phyloP scores from a whole-genome alignment of 2,797 vertebrate species.

The Gambelia wislizenii region DNA sequence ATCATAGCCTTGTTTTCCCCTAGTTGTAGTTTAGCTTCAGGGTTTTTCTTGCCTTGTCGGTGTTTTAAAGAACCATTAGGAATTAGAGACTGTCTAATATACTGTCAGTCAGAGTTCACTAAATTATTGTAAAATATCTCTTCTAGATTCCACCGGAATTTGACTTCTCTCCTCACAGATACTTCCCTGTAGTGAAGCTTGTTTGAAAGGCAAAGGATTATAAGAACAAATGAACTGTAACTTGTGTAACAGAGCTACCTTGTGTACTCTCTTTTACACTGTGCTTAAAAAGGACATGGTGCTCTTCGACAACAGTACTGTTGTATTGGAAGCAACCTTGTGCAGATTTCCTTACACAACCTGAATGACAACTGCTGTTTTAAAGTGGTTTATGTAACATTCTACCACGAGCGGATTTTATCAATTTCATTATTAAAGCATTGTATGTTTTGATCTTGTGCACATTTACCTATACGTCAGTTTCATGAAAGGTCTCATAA shows the following conservation, averaged over 20 bases:
- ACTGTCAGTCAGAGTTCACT: not conserved
- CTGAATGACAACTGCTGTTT: conserved; percentile 75
- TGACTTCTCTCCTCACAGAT: conserved; percentile 97
- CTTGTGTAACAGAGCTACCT: not conserved
- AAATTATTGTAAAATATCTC: conserved; percentile 35
- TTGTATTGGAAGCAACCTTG: conserved; percentile 58
- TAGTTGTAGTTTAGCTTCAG: not conserved
- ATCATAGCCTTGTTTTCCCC: not conserved
- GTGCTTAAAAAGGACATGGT: conserved; percentile 29
- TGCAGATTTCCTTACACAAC: conserved; percentile 55
- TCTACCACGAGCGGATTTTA: conserved; percentile 58
- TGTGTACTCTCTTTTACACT: conserved; percentile 2
- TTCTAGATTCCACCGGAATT: conserved; percentile 95
- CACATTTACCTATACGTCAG: conserved; percentile 65
- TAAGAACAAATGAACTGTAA: conserved; percentile 22
- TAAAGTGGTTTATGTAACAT: conserved; percentile 74
- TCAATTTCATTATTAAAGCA: conserved; percentile 57
- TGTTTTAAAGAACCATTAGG: not conserved
- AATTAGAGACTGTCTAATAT: not conserved
- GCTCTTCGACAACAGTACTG: conserved; percentile 54
- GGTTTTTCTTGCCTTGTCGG: not conserved
- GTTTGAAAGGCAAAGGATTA: conserved; percentile 71
- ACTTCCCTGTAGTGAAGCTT: conserved; percentile 98
- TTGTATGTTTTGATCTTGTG: conserved; percentile 64
- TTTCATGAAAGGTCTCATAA: conserved; percentile 56